A percentile compares a stretch with the other conserved stretches of the same genome.
Conservation (phyloP, 2,113 vertebrate species). For the Sminthopsis crassicaudata region DNA sequence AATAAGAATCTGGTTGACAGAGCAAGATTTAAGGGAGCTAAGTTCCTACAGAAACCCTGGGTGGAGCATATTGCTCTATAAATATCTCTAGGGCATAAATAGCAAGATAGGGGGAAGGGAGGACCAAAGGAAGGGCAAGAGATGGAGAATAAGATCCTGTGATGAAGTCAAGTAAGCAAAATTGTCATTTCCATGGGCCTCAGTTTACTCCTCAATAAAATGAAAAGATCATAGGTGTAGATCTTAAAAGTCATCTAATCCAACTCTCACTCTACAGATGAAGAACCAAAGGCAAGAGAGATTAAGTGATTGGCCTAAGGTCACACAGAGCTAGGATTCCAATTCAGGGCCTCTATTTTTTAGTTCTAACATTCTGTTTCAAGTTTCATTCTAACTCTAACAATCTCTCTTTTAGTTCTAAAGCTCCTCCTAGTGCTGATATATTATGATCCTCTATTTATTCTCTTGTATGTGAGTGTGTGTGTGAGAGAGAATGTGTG, state of each 20-base stretch:
- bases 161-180: neutral
- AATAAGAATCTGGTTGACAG: neutral
- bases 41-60: neutral
- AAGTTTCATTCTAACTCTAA: neutral
- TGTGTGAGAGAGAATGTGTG: neutral
- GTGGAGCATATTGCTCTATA: neutral
- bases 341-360: neutral
- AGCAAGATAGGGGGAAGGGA: neutral
- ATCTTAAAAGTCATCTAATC: neutral
- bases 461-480: neutral
- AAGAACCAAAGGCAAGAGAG: neutral
- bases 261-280: neutral
- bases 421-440: neutral
- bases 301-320: neutral
- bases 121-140: neutral
- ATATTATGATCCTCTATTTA: neutral
- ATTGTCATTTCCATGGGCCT: neutral
- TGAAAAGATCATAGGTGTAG: neutral
- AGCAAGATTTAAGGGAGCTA: conserved; percentile 2
- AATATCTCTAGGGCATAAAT: neutral
- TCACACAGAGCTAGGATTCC: neutral
- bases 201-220: neutral
- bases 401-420: neutral
- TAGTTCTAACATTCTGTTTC: neutral
- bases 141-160: neutral